Base-by-base conservation (phyloP, 2,113 vertebrate species). In the Melanerpes formicivorus region DNA sequence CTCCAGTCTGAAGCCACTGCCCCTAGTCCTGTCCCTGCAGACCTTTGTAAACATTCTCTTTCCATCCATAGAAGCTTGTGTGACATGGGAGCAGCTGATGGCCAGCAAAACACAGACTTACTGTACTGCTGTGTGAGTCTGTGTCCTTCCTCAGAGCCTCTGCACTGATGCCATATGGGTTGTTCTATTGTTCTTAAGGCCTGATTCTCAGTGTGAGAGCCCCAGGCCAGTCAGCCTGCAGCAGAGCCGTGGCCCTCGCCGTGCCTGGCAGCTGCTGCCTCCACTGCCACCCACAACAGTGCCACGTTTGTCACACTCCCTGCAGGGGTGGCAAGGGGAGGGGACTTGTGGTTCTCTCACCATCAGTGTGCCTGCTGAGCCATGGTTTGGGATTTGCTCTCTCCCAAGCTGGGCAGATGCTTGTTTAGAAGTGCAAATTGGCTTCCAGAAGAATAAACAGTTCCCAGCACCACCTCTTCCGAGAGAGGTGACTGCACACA, bases 401-500 rank as follows among this genome's bases (percentile, higher is more conserved):
- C 65, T 79, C 73, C 79, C 63, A 81, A 62, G 58, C 88, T 88
- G 55, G 63, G 1, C 26, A 56, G 37, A 60, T 85, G 50, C 89
- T 89, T 86, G 60, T 73, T 93, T 86, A 59, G 59, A 93, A 84
- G 83, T 44, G 34, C 72, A 78, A 64, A 90, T 60, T 50, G 66
- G 48, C 54, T 94, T 29, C 80, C 77, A 26, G 59, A 29, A 74
- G 70, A 74, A 34, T 14, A 34, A 69, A 84, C 78, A 50, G n/a
- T 67, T 10, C 37, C 26, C 25, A 3, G 14, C 48, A 26, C 12
- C 80, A 15, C 11, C 17, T 80, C 67, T 76, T 69, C 48, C 4
- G 10, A n/a, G 58, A 54, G 63, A 13, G 19, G 30, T 14, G 44
- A 4, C 10, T 77, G 67, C 25, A 21, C 66, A 13, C 26, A 81